phyloP scores from a whole-genome alignment of 2,113 vertebrate species.

The Grus americana region DNA sequence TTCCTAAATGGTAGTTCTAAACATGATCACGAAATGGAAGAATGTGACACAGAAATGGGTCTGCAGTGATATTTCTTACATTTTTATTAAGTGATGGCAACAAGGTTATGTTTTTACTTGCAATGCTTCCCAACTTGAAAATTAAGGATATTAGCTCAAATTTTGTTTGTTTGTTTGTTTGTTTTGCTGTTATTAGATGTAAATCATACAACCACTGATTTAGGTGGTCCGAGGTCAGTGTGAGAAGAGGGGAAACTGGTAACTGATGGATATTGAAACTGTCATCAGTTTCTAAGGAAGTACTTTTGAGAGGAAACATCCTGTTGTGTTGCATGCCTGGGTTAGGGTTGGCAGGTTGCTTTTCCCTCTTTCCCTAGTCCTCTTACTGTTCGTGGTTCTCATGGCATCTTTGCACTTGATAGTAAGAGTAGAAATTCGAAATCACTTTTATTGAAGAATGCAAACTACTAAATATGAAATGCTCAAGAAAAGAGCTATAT shows the following conservation, averaged over 20 bases:
- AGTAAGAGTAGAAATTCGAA: background rate
- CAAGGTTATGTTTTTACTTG: slow-evolving; percentile 78
- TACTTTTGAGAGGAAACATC: background rate
- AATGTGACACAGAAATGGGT: slow-evolving; percentile 99
- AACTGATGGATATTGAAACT: background rate
- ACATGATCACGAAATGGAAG: slow-evolving; percentile 89
- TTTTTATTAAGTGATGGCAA: slow-evolving; percentile 77
- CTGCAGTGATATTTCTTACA: slow-evolving; percentile 81
- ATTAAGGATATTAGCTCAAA: background rate
- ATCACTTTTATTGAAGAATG: background rate
- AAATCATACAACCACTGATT: background rate
- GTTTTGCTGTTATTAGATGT: background rate
- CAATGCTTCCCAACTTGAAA: slow-evolving; percentile 72
- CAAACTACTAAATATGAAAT: background rate
- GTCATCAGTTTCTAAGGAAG: background rate
- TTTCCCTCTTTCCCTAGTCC: background rate
- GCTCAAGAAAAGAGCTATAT: background rate
- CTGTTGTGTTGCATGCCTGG: fast-evolving
- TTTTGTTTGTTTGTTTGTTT: background rate
- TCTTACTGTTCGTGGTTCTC: background rate
- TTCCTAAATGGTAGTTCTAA: slow-evolving; percentile 98
- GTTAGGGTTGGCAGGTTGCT: background rate
- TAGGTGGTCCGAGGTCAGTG: background rate
- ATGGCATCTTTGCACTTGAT: background rate
- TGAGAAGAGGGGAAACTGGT: background rate